phyloP scores from a whole-genome alignment of 2,888 invertebrate genomes.

The Phlogophora meticulosa region DNA sequence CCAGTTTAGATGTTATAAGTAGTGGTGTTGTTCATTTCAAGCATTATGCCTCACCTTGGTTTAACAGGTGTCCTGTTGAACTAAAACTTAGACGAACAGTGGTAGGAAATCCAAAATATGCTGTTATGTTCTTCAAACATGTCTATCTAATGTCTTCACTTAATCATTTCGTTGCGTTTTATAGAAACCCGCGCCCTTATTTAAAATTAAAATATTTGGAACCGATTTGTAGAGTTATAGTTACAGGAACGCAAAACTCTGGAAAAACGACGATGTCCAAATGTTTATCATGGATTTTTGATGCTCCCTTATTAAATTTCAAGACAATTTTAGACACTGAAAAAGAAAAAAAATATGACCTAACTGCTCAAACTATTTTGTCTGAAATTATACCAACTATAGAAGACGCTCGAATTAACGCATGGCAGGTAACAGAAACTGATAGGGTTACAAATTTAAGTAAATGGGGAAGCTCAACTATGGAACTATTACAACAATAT shows the following conservation, averaged over 20 bases:
- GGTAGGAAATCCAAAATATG: conserved; percentile 89
- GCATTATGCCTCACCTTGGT: conserved; percentile 90
- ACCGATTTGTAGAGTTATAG: conserved; percentile 91
- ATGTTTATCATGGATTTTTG: conserved; percentile 90
- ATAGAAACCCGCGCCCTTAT: conserved; percentile 92
- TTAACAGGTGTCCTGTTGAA: conserved; percentile 92
- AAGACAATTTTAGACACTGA: conserved; percentile 71
- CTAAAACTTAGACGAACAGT: conserved; percentile 89
- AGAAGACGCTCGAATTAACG: conserved; percentile 78
- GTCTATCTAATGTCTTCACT: conserved; percentile 91
- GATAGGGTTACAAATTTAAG: conserved; percentile 79
- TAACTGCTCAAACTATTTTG: conserved; percentile 77
- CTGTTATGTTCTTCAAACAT: conserved; percentile 92
- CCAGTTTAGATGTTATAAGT: conserved; percentile 75
- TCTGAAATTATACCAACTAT: conserved; percentile 84
- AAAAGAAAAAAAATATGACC: conserved; percentile 76
- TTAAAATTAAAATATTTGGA: conserved; percentile 90
- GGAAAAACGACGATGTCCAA: conserved; percentile 92
- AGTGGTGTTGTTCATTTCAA: conserved; percentile 77
- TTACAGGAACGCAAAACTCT: conserved; percentile 91
- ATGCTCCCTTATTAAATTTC: conserved; percentile 85
- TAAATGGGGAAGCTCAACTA: conserved; percentile 78
- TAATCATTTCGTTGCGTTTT: conserved; percentile 89
- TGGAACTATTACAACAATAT: conserved; percentile 70
- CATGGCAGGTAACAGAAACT: conserved; percentile 83